Percentiles rank a stretch among this genome's conserved stretches.
These are phyloP conservation scores for Rhopilema esculentum DNA, from an alignment of 30 jellyfish, hydroid and myxozoan species.

Conservation along the genomic window DNA sequence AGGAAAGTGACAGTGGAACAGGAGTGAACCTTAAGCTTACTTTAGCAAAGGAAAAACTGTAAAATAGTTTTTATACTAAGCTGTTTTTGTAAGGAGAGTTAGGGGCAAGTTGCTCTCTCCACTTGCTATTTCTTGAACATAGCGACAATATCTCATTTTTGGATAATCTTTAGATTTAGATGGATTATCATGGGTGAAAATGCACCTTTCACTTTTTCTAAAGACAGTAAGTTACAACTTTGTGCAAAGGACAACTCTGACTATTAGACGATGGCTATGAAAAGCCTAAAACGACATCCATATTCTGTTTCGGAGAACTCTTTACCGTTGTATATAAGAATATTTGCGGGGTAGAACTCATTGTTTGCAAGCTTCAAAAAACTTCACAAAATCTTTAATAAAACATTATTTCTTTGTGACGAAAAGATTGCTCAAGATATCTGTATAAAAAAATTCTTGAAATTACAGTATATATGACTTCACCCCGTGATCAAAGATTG, in stretches of 20 bases:
- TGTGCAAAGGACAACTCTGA: background rate
- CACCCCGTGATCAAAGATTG: constrained; percentile 49
- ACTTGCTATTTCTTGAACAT: background rate
- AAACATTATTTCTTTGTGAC: background rate
- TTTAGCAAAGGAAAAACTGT: no score
- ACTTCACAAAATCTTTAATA: background rate
- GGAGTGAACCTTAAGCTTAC: no score
- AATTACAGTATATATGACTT: background rate
- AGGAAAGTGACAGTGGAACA: no score
- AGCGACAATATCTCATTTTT: background rate
- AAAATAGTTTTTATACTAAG: background rate
- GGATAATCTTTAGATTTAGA: background rate
- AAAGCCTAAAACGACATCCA: background rate
- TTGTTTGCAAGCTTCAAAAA: background rate
- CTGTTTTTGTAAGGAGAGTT: background rate
- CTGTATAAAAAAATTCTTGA: background rate
- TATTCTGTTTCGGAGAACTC: background rate
- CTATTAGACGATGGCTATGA: background rate
- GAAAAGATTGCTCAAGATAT: background rate
- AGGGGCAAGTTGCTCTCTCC: background rate
- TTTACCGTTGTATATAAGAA: background rate
- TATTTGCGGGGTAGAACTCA: background rate
- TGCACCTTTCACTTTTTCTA: background rate
- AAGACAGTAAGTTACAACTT: background rate
- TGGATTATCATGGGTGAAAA: background rate